Evolutionary conservation across 2,113 vertebrate species (phyloP), one percentile per base, ranked within the genome.

Genomic region (Microtus oregoni): DNA sequence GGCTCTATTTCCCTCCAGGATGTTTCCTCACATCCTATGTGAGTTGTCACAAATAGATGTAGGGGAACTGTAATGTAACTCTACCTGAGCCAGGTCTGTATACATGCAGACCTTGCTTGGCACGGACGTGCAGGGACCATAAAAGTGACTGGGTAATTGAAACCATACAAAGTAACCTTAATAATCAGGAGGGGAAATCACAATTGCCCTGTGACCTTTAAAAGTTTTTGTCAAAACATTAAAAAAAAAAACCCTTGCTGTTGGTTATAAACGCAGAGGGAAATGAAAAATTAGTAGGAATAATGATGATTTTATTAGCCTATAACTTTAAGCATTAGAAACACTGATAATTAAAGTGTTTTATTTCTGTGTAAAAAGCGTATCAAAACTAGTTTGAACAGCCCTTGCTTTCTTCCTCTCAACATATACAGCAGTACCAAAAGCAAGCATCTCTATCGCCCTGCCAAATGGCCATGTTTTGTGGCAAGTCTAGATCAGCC

Each of bases 251-350:
- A 15, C 38, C 91, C 79, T 92, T 58, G 30, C 41, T 86, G 22
- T 92, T 61, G n/a, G 85, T 81, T 93, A 55, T 65, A 79, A 86
- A 76, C 61, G n/a, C 86, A 47, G 1, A 26, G 6, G 85, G 94
- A 94, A 95, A 86, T 93, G 75, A 87, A 95, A 95, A 96, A 92
- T 90, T 92, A 88, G 67, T 58, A 96, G 88, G 90, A 82, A 72
- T 44, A 86, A 88, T 79, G 89, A 93, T 92, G 94, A 89, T 88
- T 89, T 85, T 35, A 83, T 72, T 77, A 82, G 13, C n/a, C 35
- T 72, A 1, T 89, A 92, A 97, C 92, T 86, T 76, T 79, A 95
- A 88, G 92, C 58, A 70, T 90, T 76, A 89, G 77, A 94, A 96
- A 94, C 76, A 50, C 11, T 88, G 32, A 90, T 82, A 96, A 82